These are phyloP conservation scores for Drosophila sucinea DNA, from an alignment of 1,140 invertebrate genomes.

Conservation along the genomic window DNA sequence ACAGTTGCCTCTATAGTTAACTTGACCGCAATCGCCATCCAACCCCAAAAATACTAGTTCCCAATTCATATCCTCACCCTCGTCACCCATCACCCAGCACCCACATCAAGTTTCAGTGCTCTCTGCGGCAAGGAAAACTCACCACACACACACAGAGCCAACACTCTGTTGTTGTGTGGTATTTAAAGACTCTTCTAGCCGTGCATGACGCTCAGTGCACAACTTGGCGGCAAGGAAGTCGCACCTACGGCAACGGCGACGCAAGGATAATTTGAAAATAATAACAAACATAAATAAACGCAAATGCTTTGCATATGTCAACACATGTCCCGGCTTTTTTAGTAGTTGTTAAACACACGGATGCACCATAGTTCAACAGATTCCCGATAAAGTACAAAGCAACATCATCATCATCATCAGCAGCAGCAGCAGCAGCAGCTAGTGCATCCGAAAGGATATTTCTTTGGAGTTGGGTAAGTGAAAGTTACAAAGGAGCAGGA, in stretches of 20 bases:
- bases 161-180: constrained; percentile 23
- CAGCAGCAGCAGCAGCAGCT: background rate
- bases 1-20: background rate
- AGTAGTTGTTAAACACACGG: constrained; percentile 1
- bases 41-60: too few relatives aligned
- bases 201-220: constrained; percentile 53
- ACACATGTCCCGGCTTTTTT: constrained; percentile 3
- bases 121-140: constrained; percentile 45
- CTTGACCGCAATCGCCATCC: constrained; percentile 12
- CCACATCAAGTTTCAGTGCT: background rate
- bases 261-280: constrained; percentile 35
- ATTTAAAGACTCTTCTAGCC: constrained; percentile 59
- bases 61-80: constrained; percentile 1
- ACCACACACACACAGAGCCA: constrained; percentile 42
- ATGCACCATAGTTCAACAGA: constrained; percentile 11
- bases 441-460: background rate
- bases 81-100: background rate
- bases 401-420: background rate
- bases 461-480: constrained; percentile 30
- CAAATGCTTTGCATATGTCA: constrained; percentile 17
- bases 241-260: constrained; percentile 20
- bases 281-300: background rate
- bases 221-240: constrained; percentile 48
- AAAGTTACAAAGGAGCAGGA: constrained; percentile 36
- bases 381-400: background rate